Evolutionary conservation across 1,140 invertebrate genomes (phyloP).

Genomic region (Drosophila obscura): DNA sequence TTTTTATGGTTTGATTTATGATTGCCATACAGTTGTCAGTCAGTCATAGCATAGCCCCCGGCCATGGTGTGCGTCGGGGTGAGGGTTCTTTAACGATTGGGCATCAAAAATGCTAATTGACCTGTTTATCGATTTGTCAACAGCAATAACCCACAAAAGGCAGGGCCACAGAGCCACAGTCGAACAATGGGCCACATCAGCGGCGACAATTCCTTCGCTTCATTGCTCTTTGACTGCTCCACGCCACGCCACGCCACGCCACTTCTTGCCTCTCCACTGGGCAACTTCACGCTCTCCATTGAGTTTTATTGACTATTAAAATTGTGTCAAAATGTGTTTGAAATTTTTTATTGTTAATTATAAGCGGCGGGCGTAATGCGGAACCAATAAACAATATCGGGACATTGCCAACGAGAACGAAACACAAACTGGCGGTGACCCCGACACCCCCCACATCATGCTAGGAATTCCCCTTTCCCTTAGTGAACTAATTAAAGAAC

Average conservation of each 20-base stretch:
- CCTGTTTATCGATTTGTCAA: conserved; percentile 81
- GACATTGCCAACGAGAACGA: conserved; percentile 29
- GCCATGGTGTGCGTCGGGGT: background rate
- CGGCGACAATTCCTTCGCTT: conserved; percentile 31
- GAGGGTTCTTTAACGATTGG: conserved; percentile 40
- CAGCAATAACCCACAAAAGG: conserved; percentile 51
- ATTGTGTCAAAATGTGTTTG: conserved; percentile 82
- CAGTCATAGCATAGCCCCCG: background rate
- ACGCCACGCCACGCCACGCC: no score
- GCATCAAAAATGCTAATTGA: conserved; percentile 78
- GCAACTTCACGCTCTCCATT: conserved; percentile 24
- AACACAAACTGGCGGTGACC: no score
- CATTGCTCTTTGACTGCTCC: conserved; percentile 5
- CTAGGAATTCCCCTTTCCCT: conserved; percentile 3
- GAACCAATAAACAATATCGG: conserved; percentile 69
- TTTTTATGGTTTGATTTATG: conserved; percentile 82
- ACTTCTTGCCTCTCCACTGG: background rate
- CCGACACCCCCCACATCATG: background rate
- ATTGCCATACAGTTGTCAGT: conserved; percentile 46
- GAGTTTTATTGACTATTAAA: conserved; percentile 76
- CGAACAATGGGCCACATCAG: conserved; percentile 61
- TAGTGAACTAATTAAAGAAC: conserved; percentile 37
- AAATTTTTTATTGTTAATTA: conserved; percentile 79
- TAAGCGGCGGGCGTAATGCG: conserved; percentile 56
- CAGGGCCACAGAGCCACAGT: background rate